A percentile compares a stretch with the other conserved stretches of the same genome.
phyloP scores from a whole-genome alignment of 2,797 vertebrate genomes.

The Rallus crepitans region DNA sequence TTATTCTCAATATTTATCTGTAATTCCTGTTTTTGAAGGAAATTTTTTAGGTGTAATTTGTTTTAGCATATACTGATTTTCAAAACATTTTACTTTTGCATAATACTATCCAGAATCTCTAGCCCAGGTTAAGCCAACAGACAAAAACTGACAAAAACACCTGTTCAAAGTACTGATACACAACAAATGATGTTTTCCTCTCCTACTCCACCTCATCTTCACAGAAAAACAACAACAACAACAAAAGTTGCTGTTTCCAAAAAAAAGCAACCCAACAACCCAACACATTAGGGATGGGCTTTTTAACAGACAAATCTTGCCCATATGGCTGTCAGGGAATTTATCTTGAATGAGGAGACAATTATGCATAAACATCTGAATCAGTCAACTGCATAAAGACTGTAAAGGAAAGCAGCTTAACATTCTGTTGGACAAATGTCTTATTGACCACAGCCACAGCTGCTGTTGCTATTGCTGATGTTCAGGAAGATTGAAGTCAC shows the following conservation, averaged over 20 bases:
- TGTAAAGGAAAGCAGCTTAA: constrained; percentile 37
- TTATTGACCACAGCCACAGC: constrained; percentile 33
- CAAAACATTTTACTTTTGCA: background rate
- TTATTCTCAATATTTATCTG: background rate
- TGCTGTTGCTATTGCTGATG: background rate
- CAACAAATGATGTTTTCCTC: background rate
- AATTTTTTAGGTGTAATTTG: background rate
- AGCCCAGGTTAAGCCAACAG: background rate
- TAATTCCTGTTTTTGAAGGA: background rate
- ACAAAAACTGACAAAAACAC: background rate
- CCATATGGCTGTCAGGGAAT: constrained; percentile 35
- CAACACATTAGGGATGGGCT: background rate
- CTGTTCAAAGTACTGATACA: background rate
- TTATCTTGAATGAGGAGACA: constrained; percentile 35
- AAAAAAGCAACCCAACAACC: background rate
- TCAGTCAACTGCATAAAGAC: constrained; percentile 41
- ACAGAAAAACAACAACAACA: background rate
- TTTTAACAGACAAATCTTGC: constrained; percentile 4
- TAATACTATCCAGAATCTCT: background rate
- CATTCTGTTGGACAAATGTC: constrained; percentile 42
- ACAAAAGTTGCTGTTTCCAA: background rate
- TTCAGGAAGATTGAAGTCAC: background rate
- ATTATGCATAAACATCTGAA: constrained; percentile 39
- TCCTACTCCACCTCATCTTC: background rate
- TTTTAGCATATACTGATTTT: background rate